A percentile compares a stretch with the other conserved stretches of the same genome.
Evolutionary conservation across 2,797 vertebrate genomes (phyloP).

Genomic region (Chloroceryle amazona): DNA sequence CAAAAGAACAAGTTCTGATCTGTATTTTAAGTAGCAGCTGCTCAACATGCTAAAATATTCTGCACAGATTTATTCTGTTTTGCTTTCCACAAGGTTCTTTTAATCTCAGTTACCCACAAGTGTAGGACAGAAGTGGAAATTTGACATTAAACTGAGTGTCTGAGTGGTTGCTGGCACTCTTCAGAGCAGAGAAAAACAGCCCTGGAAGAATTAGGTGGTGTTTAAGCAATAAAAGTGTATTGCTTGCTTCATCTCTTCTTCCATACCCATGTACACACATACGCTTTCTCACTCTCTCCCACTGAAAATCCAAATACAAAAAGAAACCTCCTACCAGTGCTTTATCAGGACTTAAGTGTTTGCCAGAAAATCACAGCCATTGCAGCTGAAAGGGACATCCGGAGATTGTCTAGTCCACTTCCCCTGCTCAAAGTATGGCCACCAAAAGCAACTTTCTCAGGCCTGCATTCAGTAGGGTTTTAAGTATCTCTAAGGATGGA

Average conservation of each 20-base stretch:
- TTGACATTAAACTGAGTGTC: constrained; percentile 8
- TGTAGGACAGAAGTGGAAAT: background rate
- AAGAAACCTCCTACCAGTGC: background rate
- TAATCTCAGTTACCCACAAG: background rate
- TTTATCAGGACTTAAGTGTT: background rate
- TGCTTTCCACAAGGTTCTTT: background rate
- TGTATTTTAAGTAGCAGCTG: constrained; percentile 62
- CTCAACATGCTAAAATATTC: constrained; percentile 31
- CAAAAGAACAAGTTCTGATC: constrained; percentile 44
- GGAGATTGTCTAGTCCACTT: background rate
- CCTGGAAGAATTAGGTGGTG: background rate
- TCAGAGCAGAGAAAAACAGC: background rate
- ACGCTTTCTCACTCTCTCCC: background rate
- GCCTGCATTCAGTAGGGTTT: background rate
- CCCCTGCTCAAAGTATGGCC: background rate
- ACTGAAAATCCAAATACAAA: background rate
- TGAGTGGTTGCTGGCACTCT: background rate
- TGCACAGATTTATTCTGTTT: background rate
- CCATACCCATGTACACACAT: background rate
- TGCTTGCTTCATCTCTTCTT: background rate
- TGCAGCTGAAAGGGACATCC: background rate
- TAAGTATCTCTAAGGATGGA: background rate
- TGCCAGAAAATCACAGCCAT: background rate
- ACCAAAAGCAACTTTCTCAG: background rate
- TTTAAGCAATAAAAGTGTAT: background rate